Evolutionary conservation across 2,888 invertebrate genomes (phyloP).

Genomic region (Trypoxylon attenuatum): DNA sequence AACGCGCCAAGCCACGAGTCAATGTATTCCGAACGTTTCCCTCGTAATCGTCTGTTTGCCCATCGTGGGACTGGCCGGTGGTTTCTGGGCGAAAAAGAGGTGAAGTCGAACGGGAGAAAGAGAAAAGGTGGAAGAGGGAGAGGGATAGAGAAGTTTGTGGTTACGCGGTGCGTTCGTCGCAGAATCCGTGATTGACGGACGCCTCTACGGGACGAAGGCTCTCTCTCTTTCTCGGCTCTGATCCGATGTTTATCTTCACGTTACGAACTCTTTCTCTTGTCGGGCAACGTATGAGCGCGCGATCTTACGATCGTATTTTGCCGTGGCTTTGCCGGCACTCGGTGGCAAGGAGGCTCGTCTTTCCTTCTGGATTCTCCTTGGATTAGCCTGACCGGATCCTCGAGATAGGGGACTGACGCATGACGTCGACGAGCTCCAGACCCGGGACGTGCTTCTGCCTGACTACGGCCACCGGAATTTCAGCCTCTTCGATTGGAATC

Average conservation of each 20-base stretch:
- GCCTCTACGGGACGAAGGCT: slow-evolving; percentile 37
- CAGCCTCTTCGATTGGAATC: slow-evolving; percentile 32
- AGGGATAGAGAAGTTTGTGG: no score
- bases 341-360: background rate
- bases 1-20: slow-evolving; percentile 10
- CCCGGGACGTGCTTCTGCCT: no score
- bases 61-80: slow-evolving; percentile 19
- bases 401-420: slow-evolving; percentile 34
- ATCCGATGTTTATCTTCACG: slow-evolving; percentile 54
- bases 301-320: slow-evolving; percentile 50
- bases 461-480: slow-evolving; percentile 14
- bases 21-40: slow-evolving; percentile 51
- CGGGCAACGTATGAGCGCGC: slow-evolving; percentile 29
- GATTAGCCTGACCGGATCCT: slow-evolving; percentile 22
- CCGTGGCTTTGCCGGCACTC: slow-evolving; percentile 19
- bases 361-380: slow-evolving; percentile 2
- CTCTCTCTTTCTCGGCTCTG: slow-evolving; percentile 47
- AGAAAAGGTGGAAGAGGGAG: slow-evolving; percentile 16
- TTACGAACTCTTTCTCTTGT: slow-evolving; percentile 39
- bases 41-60: slow-evolving; percentile 52
- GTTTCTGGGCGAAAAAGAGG: slow-evolving; percentile 1
- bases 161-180: slow-evolving; percentile 55
- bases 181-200: slow-evolving; percentile 55
- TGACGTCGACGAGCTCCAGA: slow-evolving; percentile 28
- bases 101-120: background rate